phyloP scores from a whole-genome alignment of 1,140 invertebrate species.

The Scylla paramamosain region DNA sequence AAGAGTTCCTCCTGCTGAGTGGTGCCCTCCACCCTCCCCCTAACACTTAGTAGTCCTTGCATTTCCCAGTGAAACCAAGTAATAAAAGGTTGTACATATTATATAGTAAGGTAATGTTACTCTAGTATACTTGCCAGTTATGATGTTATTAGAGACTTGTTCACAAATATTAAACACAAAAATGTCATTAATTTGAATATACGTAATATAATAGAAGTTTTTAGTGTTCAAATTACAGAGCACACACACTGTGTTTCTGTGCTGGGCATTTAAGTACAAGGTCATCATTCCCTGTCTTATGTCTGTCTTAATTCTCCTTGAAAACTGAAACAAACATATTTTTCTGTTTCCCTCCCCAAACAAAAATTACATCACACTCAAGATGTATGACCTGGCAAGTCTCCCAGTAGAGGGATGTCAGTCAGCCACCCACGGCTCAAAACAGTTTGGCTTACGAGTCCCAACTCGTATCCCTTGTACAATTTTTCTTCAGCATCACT shows the following conservation, averaged over 20 bases:
- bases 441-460: too few species aligned
- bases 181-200: not conserved
- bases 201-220: not conserved
- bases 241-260: slow-evolving; percentile 38
- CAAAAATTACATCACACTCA: too few species aligned
- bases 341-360: too few species aligned
- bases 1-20: slow-evolving; percentile 74
- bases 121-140: not conserved
- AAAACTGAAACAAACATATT: too few species aligned
- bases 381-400: too few species aligned
- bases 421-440: too few species aligned
- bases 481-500: too few species aligned
- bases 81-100: not conserved
- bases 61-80: slow-evolving; percentile 8
- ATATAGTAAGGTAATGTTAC: not conserved
- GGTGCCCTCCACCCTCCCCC: not conserved
- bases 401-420: too few species aligned
- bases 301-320: not conserved
- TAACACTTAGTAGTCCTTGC: not conserved
- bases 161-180: not conserved
- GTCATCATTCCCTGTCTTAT: slow-evolving; percentile 44
- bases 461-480: too few species aligned
- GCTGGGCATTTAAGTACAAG: slow-evolving; percentile 64
- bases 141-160: too few species aligned
- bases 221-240: slow-evolving; percentile 30